A percentile compares a stretch with the other conserved stretches of the same genome.
Conservation (phyloP, 2,797 vertebrate species). For the Pelobates cultripes region DNA sequence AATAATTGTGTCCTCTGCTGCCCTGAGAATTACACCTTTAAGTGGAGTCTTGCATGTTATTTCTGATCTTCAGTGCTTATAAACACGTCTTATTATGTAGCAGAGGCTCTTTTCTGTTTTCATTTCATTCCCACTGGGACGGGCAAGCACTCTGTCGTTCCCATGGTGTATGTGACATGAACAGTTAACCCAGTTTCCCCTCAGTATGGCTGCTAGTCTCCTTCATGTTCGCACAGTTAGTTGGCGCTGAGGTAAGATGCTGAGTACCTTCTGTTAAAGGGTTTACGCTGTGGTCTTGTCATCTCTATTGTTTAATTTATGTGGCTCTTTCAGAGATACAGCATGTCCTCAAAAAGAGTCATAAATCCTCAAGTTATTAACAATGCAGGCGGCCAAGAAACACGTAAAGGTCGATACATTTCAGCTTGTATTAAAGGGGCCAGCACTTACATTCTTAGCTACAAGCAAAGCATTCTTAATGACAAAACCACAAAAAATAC, state of each 20-base stretch:
- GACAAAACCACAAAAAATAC: too few relatives aligned
- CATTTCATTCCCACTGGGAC: constrained; percentile 24
- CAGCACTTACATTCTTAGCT: not conserved
- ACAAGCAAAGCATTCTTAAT: too few relatives aligned
- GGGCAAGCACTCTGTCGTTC: constrained; percentile 45
- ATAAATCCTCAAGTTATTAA: constrained; percentile 31
- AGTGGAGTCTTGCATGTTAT: constrained; percentile 27
- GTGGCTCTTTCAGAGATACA: constrained; percentile 44
- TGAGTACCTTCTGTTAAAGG: constrained; percentile 41
- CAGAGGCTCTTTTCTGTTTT: constrained; percentile 20
- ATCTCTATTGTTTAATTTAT: constrained; percentile 54
- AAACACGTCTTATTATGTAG: constrained; percentile 24
- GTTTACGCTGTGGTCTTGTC: constrained; percentile 36
- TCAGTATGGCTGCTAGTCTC: constrained; percentile 31
- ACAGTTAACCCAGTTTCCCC: constrained; percentile 47
- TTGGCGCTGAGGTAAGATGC: constrained; percentile 35
- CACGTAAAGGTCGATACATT: not conserved
- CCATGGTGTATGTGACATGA: constrained; percentile 40
- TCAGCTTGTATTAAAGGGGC: not conserved
- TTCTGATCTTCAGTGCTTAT: not conserved
- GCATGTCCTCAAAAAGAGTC: constrained; percentile 32
- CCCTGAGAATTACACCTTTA: constrained; percentile 23
- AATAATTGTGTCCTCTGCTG: constrained; percentile 2
- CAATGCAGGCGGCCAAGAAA: not conserved
- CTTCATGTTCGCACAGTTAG: constrained; percentile 30